Conservation (phyloP, 2,797 vertebrate species). For the Orientallactaga sibirica region DNA sequence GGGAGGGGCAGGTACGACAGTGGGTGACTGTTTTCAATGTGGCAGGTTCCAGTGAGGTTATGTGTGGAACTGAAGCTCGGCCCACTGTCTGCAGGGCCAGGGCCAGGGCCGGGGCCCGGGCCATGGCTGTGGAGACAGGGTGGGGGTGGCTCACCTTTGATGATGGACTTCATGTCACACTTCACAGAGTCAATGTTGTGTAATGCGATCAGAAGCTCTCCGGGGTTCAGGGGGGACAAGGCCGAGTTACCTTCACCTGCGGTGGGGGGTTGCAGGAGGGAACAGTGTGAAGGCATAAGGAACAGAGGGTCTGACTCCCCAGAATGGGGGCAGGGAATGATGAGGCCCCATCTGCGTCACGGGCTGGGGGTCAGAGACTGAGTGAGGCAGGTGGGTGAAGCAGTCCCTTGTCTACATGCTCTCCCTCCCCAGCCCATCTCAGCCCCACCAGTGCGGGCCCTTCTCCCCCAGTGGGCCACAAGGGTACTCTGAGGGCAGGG, state of each 20-base stretch:
- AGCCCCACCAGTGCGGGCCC: too few species aligned
- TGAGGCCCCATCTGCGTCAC: accelerated
- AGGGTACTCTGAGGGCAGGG: neutral
- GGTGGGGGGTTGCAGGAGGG: neutral
- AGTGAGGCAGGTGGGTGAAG: too few species aligned
- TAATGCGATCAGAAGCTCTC: slow-evolving; percentile 94
- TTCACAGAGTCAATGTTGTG: slow-evolving; percentile 97
- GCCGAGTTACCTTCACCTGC: slow-evolving; percentile 95
- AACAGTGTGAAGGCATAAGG: neutral
- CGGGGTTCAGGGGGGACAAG: slow-evolving; percentile 95
- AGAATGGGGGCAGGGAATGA: accelerated
- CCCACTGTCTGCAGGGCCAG: neutral
- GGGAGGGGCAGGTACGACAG: neutral
- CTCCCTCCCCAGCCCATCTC: too few species aligned
- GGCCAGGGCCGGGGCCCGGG: neutral
- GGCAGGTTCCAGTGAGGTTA: neutral
- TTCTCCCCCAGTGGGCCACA: too few species aligned
- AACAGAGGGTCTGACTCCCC: neutral
- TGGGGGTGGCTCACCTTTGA: slow-evolving; percentile 91
- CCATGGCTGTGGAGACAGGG: accelerated
- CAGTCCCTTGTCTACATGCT: too few species aligned
- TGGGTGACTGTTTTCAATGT: neutral
- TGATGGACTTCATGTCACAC: slow-evolving; percentile 99
- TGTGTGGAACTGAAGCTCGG: neutral
- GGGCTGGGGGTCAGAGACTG: neutral